Evolutionary conservation across 2,888 invertebrate genomes (phyloP).

Genomic region (Criorhina ranunculi): DNA sequence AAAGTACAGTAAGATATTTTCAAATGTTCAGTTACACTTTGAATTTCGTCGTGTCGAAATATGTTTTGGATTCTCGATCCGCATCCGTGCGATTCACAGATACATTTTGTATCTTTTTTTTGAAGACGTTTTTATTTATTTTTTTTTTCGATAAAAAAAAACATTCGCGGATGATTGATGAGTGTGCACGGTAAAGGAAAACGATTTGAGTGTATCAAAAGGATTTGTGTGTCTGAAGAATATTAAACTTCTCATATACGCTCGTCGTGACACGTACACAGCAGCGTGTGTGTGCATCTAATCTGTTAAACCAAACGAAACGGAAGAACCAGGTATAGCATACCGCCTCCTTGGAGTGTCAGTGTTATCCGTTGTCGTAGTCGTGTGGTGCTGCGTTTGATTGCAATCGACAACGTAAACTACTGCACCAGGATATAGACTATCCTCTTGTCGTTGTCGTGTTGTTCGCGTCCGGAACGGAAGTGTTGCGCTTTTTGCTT

Average conservation of each 20-base stretch:
- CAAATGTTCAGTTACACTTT: slow-evolving; percentile 84
- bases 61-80: slow-evolving; percentile 42
- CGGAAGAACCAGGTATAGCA: slow-evolving; percentile 46
- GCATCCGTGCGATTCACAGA: slow-evolving; percentile 37
- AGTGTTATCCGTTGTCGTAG: slow-evolving; percentile 32
- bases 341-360: slow-evolving; percentile 53
- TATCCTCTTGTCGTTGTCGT: slow-evolving; percentile 8
- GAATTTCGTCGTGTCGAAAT: slow-evolving; percentile 82
- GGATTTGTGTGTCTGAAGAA: slow-evolving; percentile 43
- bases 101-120: slow-evolving; percentile 59
- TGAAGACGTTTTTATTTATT: neutral
- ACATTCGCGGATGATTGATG: slow-evolving; percentile 38
- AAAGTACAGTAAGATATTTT: slow-evolving; percentile 82
- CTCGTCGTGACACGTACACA: slow-evolving; percentile 43
- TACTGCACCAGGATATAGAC: slow-evolving; percentile 38
- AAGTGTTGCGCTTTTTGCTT: slow-evolving; percentile 67
- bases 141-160: neutral
- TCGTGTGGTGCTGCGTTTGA: slow-evolving; percentile 59
- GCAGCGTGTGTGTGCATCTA: slow-evolving; percentile 43
- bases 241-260: slow-evolving; percentile 56
- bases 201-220: slow-evolving; percentile 35
- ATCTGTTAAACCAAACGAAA: slow-evolving; percentile 42
- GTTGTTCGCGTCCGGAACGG: slow-evolving; percentile 29
- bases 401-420: slow-evolving; percentile 60
- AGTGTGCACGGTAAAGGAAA: slow-evolving; percentile 26